Conservation (phyloP, 2,888 invertebrate species). For the Orthonevra nobilis region DNA sequence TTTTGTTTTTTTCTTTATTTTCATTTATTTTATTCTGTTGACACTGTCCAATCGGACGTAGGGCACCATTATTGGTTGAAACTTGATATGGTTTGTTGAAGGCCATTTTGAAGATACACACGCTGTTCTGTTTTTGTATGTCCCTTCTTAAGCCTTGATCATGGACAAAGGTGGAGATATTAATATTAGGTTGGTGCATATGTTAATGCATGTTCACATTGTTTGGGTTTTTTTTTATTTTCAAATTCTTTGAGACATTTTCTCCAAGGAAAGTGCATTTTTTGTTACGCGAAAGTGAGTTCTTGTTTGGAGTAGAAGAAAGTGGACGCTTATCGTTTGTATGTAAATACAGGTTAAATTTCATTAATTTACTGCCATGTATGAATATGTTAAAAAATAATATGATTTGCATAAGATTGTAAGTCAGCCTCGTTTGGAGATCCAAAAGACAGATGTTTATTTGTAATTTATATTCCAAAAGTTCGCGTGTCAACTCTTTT, state of each 20-base stretch:
- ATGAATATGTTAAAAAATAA: no score
- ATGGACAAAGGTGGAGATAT: slow-evolving; percentile 40
- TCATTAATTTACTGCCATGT: no score
- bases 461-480: not conserved
- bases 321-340: not conserved
- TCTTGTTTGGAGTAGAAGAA: not conserved
- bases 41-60: slow-evolving; percentile 68
- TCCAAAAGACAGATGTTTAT: no score
- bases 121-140: not conserved
- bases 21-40: slow-evolving; percentile 42
- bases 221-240: not conserved
- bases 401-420: no score
- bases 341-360: no score
- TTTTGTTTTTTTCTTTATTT: slow-evolving; percentile 11
- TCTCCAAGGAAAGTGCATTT: not conserved
- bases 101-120: slow-evolving; percentile 56
- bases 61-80: slow-evolving; percentile 69
- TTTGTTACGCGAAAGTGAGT: not conserved
- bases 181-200: slow-evolving; percentile 63
- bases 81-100: slow-evolving; percentile 67
- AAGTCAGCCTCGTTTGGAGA: no score
- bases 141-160: slow-evolving; percentile 5
- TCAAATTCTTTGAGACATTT: no score
- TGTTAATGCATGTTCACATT: slow-evolving; percentile 40
- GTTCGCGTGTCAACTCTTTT: slow-evolving; percentile 18